These are phyloP conservation scores for Drosophila cracens DNA, from an alignment of 2,888 invertebrate genomes.

Conservation along the genomic window DNA sequence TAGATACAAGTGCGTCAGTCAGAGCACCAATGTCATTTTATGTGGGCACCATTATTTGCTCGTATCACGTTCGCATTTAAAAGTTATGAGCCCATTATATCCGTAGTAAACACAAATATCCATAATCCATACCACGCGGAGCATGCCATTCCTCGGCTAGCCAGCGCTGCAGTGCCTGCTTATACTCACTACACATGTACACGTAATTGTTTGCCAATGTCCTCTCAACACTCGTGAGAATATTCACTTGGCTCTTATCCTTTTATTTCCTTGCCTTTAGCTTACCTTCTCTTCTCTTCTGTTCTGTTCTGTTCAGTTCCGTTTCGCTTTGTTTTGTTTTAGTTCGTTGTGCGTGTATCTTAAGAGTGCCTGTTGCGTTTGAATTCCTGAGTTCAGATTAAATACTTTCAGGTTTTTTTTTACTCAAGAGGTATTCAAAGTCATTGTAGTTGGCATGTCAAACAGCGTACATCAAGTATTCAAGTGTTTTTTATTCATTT, in stretches of 20 bases:
- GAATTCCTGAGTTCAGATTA: neutral
- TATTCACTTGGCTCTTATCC: slow-evolving; percentile 59
- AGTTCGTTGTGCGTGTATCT: slow-evolving; percentile 7
- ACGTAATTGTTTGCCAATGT: slow-evolving; percentile 77
- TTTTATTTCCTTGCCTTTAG: neutral
- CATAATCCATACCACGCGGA: slow-evolving; percentile 66
- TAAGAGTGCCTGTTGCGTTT: slow-evolving; percentile 49
- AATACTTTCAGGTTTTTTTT: slow-evolving; percentile 15
- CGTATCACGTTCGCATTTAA: slow-evolving; percentile 67
- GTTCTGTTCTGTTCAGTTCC: slow-evolving; percentile 6
- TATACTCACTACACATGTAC: slow-evolving; percentile 64
- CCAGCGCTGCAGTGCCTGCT: slow-evolving; percentile 1
- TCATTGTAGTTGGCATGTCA: slow-evolving; percentile 2
- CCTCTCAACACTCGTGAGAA: slow-evolving; percentile 75
- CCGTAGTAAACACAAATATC: slow-evolving; percentile 77
- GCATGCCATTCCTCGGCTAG: slow-evolving; percentile 27
- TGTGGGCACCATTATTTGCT: slow-evolving; percentile 80
- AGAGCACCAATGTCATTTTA: slow-evolving; percentile 47
- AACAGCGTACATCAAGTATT: neutral
- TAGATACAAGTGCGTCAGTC: slow-evolving; percentile 12
- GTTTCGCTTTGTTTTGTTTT: slow-evolving; percentile 19
- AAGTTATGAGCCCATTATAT: slow-evolving; percentile 77
- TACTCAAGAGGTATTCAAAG: neutral
- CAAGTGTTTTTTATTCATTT: neutral
- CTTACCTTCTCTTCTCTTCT: neutral